phyloP scores from a whole-genome alignment of 2,888 invertebrate species.

The Cheilosia scutellata region DNA sequence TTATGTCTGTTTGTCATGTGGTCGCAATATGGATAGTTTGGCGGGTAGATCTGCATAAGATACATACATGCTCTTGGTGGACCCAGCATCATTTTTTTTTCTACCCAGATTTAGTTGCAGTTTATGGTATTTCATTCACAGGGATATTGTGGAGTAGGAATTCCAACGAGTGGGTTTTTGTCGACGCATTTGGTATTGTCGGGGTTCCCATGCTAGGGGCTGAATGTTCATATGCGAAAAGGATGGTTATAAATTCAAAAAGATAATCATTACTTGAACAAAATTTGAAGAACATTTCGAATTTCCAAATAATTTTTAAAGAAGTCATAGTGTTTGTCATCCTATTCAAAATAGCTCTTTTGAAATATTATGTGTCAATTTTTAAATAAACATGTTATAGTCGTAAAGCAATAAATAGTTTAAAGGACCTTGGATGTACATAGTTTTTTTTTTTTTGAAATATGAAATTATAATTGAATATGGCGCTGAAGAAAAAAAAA shows the following conservation, averaged over 20 bases:
- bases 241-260: background rate
- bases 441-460: too few relatives aligned
- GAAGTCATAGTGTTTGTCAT: background rate
- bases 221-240: slow-evolving; percentile 12
- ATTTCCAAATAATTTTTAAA: background rate
- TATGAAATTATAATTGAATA: too few relatives aligned
- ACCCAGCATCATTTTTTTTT: background rate
- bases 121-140: slow-evolving; percentile 54
- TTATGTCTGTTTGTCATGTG: slow-evolving; percentile 81
- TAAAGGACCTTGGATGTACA: too few relatives aligned
- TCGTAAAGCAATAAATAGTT: too few relatives aligned
- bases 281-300: background rate
- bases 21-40: slow-evolving; percentile 81
- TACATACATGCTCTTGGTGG: slow-evolving; percentile 44
- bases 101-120: slow-evolving; percentile 32
- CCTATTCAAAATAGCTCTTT: too few relatives aligned
- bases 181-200: background rate
- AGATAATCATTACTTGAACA: background rate
- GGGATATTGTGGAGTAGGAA: slow-evolving; percentile 48
- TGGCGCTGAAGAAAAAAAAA: too few relatives aligned
- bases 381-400: too few relatives aligned
- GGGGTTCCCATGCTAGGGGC: slow-evolving; percentile 4
- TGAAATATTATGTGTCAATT: too few relatives aligned
- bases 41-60: slow-evolving; percentile 68
- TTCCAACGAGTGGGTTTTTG: slow-evolving; percentile 29